Conservation (phyloP, 1,140 invertebrate genomes). For the Drosophila tropicalis region DNA sequence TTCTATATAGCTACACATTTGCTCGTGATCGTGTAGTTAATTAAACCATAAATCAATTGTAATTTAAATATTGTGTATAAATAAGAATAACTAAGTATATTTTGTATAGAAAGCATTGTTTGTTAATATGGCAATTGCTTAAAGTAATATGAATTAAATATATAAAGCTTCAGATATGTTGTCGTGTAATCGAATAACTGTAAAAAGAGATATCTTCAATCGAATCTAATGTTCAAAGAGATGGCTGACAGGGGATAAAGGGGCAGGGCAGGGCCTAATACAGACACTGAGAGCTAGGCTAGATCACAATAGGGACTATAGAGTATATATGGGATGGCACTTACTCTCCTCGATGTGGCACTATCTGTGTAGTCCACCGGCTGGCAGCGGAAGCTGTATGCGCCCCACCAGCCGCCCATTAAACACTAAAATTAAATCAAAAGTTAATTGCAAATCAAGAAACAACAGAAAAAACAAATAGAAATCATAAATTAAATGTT, state of each 20-base stretch:
- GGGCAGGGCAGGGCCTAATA: not conserved
- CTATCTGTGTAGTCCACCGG: constrained; percentile 92
- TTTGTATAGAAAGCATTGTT: constrained; percentile 5
- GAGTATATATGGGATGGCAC: constrained; percentile 71
- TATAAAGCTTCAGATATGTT: not conserved
- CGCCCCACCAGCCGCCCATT: constrained; percentile 89
- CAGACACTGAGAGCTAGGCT: not conserved
- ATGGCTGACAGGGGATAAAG: not conserved
- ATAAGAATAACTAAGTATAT: constrained; percentile 17
- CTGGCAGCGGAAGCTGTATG: constrained; percentile 94
- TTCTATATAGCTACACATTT: constrained; percentile 38
- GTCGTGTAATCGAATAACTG: constrained; percentile 5
- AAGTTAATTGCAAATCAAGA: constrained; percentile 55
- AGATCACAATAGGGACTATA: not conserved
- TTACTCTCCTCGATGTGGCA: constrained; percentile 91
- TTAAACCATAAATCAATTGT: constrained; percentile 10
- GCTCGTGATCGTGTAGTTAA: constrained; percentile 37
- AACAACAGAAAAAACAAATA: constrained; percentile 33
- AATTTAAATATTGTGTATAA: constrained; percentile 9
- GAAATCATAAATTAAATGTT: constrained; percentile 13
- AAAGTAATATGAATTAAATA: not conserved
- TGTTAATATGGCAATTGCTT: constrained; percentile 4
- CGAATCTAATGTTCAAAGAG: not conserved
- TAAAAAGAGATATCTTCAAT: not conserved
- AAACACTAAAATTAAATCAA: constrained; percentile 86